Percentiles rank a stretch among this genome's conserved stretches.
Conservation (phyloP, 2,113 vertebrate species). For the Paratilapia polleni region DNA sequence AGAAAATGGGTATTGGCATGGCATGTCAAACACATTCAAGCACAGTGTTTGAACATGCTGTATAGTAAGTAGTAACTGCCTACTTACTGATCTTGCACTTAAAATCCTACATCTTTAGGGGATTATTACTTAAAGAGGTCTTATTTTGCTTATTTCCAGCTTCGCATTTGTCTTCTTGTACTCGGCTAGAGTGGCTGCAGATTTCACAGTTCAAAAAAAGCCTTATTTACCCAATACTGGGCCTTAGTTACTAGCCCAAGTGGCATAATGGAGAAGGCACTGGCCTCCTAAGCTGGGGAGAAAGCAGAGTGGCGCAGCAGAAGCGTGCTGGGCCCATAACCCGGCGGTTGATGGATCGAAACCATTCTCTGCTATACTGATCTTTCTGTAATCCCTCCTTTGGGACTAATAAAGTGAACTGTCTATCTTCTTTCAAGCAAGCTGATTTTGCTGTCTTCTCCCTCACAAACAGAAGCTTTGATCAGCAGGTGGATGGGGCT, state of each 20-base stretch:
- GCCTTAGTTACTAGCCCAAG: conserved; percentile 9
- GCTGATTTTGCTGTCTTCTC: neutral
- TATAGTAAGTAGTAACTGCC: neutral
- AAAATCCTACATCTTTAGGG: neutral
- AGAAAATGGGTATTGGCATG: neutral
- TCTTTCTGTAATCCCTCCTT: neutral
- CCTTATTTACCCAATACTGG: neutral
- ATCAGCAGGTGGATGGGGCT: neutral
- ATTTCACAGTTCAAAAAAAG: neutral
- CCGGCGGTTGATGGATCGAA: conserved; percentile 77
- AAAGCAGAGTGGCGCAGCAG: conserved; percentile 74
- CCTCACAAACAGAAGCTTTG: neutral
- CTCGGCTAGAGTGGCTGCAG: neutral
- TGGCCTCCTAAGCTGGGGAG: conserved; percentile 74
- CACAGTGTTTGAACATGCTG: neutral
- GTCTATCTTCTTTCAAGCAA: neutral
- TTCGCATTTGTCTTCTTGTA: neutral
- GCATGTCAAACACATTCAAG: neutral
- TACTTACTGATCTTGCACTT: neutral
- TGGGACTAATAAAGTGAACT: neutral
- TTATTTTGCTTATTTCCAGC: neutral
- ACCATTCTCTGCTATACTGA: conserved; percentile 71
- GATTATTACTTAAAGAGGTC: neutral
- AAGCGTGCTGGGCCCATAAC: conserved; percentile 77
- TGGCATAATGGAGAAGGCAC: conserved; percentile 86